Conservation (phyloP, 2,888 invertebrate genomes). For the Agrochola litura region DNA sequence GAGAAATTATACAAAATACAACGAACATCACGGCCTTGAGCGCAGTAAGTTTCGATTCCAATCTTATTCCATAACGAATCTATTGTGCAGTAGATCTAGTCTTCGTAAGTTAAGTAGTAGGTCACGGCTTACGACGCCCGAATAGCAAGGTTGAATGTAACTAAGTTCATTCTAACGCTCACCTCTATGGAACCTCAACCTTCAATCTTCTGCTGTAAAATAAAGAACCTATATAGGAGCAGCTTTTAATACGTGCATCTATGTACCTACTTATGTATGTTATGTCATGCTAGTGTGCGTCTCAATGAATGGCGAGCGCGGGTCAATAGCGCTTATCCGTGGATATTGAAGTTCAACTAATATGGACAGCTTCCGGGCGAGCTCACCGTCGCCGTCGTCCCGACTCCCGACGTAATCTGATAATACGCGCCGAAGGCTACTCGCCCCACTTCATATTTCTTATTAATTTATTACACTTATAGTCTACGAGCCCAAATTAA, state of each 20-base stretch:
- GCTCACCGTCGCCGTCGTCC: not conserved
- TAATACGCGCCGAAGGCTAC: slow-evolving; percentile 6
- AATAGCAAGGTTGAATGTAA: not conserved
- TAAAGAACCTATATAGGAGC: slow-evolving; percentile 1
- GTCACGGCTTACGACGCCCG: not conserved
- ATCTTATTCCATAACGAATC: no score
- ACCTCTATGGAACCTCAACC: not conserved
- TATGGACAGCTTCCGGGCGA: slow-evolving; percentile 21
- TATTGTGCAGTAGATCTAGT: not conserved
- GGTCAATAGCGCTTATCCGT: slow-evolving; percentile 45
- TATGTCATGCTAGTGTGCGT: slow-evolving; percentile 1
- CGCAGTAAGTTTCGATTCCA: not conserved
- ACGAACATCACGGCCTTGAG: no score
- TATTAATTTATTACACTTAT: slow-evolving; percentile 44
- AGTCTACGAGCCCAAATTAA: slow-evolving; percentile 41
- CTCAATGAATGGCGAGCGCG: slow-evolving; percentile 15
- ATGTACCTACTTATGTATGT: not conserved
- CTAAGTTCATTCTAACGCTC: not conserved
- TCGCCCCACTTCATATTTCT: slow-evolving; percentile 45
- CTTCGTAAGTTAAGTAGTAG: not conserved
- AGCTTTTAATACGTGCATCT: not conserved
- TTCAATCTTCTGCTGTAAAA: slow-evolving; percentile 5
- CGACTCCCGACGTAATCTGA: slow-evolving; percentile 29
- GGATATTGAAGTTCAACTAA: slow-evolving; percentile 49
- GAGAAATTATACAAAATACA: not conserved